phyloP scores from a whole-genome alignment of 2,113 vertebrate genomes.

The Lepidothrix coronata region DNA sequence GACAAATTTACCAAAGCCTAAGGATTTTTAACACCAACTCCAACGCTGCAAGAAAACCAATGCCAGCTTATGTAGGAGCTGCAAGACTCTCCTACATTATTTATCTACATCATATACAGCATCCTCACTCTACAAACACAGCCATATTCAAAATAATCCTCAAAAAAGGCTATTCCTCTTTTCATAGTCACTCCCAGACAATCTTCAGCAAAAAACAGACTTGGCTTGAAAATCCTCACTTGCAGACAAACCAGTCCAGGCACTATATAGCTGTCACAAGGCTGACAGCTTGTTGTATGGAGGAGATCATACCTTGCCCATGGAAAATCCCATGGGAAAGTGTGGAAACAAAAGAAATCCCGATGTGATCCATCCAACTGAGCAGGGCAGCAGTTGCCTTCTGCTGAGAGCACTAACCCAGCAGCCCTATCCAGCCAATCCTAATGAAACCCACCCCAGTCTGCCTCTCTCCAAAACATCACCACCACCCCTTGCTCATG shows the following conservation, averaged over 20 bases:
- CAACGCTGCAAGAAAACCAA: neutral
- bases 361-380: neutral
- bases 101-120: neutral
- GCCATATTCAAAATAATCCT: neutral
- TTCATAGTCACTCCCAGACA: neutral
- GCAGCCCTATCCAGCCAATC: neutral
- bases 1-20: neutral
- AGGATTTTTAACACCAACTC: neutral
- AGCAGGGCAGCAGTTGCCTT: neutral
- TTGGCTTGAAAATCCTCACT: neutral
- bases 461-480: neutral
- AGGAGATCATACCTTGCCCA: constrained; percentile 3
- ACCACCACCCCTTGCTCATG: neutral
- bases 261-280: constrained; percentile 33
- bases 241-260: neutral
- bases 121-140: neutral
- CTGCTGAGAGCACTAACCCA: neutral
- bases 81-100: neutral
- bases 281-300: constrained; percentile 24
- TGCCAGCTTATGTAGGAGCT: neutral
- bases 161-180: neutral
- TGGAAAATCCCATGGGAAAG: neutral
- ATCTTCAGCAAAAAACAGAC: neutral
- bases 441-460: accelerated
- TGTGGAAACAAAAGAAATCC: neutral